Base-by-base conservation (phyloP, 2,113 vertebrate species). In the Casuarius casuarius region DNA sequence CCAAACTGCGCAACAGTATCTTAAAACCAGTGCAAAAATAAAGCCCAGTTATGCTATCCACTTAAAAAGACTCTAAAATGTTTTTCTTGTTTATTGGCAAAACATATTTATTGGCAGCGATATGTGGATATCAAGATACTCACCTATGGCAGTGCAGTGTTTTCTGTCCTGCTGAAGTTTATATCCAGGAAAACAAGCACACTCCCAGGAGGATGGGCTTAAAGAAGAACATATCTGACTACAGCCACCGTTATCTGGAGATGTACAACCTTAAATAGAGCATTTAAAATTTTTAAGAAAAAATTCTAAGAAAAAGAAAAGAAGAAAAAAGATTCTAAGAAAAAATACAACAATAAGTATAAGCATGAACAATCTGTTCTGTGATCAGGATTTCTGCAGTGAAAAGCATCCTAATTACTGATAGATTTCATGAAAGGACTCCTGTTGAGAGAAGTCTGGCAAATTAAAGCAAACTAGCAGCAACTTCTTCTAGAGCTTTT, bases 171-270 rank as follows among this genome's bases (percentile, higher is more conserved):
- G 85, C 25, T 99, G 98, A 68, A 99, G 98, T 58, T 97, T 97
- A 94, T 99, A 99, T 38, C 99, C 99, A 80, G 98, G 98, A 77
- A 98, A 97, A 94, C 99, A 99, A 42, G 93, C 95, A 95, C 99
- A 99, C 70, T 98, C 97, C 99, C 99, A 99, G 76, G 97, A 97
- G 17, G 48, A 95, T 0, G 98, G 98, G 65, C 96, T 97, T 80
- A 98, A 84, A 33, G 97, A 94, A 59, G 97, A 95, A 84, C 99
- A 99, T 83, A 98, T 97, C 93, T 99, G 99, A 96, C 99, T 99
- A 93, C 99, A 99, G 11, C 98, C 99, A 28, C 99, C 99, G 48
- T 98, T 99, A 94, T 99, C 99, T 94, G 98, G 97, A 48, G 98
- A 99, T 2, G 97, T 98, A 86, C 99, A 99, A 54, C 99, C 99